phyloP scores from a whole-genome alignment of 2,797 vertebrate species.

The Garrulus glandarius region DNA sequence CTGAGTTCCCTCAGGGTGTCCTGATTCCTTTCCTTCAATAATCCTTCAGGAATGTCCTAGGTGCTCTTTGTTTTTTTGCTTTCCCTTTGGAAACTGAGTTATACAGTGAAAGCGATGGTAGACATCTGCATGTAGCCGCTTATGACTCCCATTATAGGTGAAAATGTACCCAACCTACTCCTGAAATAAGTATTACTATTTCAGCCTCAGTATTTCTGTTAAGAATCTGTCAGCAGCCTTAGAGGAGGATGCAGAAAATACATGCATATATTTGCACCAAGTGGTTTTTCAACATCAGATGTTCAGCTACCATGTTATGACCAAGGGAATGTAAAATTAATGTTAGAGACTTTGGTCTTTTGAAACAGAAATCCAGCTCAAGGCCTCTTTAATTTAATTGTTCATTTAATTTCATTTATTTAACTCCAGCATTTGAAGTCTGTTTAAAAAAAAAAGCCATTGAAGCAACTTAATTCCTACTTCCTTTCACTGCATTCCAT shows the following conservation, averaged over 20 bases:
- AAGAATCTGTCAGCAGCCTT: background rate
- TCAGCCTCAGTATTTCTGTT: background rate
- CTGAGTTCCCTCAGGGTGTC: background rate
- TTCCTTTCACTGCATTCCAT: background rate
- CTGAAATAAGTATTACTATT: background rate
- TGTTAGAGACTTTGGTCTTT: background rate
- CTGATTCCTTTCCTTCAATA: constrained; percentile 2
- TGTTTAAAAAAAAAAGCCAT: constrained; percentile 16
- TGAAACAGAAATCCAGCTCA: background rate
- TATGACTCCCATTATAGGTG: background rate
- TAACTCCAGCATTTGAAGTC: constrained; percentile 12
- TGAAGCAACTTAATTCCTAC: background rate
- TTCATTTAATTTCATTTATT: constrained; percentile 26
- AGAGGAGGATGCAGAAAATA: constrained; percentile 32
- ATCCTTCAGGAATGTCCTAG: background rate
- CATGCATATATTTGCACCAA: background rate
- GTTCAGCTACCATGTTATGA: background rate
- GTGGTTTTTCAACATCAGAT: background rate
- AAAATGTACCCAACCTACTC: background rate
- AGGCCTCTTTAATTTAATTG: background rate
- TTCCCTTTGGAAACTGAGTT: background rate
- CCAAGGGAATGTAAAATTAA: background rate
- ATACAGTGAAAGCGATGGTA: background rate
- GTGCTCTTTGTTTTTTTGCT: background rate
- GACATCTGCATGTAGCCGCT: background rate